phyloP scores from a whole-genome alignment of 2,113 vertebrate species.

The Morone saxatilis region DNA sequence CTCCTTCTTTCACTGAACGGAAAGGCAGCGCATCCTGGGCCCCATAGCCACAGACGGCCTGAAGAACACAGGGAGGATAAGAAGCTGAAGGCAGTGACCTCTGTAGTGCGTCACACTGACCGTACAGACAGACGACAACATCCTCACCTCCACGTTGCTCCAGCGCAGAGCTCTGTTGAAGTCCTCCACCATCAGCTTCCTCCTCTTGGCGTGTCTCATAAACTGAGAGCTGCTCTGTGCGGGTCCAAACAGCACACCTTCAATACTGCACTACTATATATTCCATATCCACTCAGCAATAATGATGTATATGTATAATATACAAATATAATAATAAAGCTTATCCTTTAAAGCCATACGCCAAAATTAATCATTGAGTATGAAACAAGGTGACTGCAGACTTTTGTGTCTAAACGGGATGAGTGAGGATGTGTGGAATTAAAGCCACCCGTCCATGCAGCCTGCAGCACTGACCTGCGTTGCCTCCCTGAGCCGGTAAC shows the following conservation, averaged over 20 bases:
- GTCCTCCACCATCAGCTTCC: constrained; percentile 92
- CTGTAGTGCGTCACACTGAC: not conserved
- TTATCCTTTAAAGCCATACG: no score
- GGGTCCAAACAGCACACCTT: not conserved
- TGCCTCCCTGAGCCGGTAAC: constrained; percentile 92
- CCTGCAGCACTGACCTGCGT: constrained; percentile 84
- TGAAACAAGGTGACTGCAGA: not conserved
- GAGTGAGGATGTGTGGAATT: no score
- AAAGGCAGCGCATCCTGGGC: constrained; percentile 89
- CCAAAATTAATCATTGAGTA: no score
- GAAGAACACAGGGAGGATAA: not conserved
- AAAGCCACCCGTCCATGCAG: no score
- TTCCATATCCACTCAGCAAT: not conserved
- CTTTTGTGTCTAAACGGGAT: no score
- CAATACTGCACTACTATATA: not conserved
- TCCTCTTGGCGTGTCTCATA: constrained; percentile 91
- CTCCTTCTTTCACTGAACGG: constrained; percentile 88
- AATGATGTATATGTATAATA: no score
- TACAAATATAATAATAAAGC: no score
- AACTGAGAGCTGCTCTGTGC: constrained; percentile 93
- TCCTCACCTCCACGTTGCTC: constrained; percentile 92
- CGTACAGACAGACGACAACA: no score
- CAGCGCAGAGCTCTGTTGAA: constrained; percentile 93
- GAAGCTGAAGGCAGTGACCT: not conserved
- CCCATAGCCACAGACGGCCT: constrained; percentile 91